A percentile compares a stretch with the other conserved stretches of the same genome.
These are phyloP conservation scores for Eubucco bourcierii DNA, from an alignment of 2,113 vertebrate species.

Conservation along the genomic window DNA sequence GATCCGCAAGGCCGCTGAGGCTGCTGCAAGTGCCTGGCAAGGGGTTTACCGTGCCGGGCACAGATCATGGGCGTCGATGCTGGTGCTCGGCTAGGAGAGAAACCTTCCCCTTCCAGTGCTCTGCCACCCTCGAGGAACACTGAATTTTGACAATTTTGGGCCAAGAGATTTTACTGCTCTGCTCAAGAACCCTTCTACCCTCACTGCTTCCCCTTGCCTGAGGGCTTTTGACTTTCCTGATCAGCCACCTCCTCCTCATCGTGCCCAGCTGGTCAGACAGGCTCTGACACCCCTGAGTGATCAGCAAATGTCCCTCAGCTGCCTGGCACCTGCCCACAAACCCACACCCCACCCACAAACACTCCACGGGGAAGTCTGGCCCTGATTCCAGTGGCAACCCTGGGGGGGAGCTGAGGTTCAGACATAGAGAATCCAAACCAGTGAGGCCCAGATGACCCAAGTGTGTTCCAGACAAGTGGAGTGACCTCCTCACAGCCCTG, in stretches of 20 bases:
- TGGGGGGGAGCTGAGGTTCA: neutral
- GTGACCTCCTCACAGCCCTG: neutral
- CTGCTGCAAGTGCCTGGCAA: fast-evolving
- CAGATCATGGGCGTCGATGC: neutral
- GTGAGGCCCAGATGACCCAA: neutral
- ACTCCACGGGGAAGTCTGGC: neutral
- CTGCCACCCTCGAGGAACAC: neutral
- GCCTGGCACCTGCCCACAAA: neutral
- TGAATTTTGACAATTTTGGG: neutral
- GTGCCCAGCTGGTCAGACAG: fast-evolving
- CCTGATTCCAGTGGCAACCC: fast-evolving
- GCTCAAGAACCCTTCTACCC: neutral
- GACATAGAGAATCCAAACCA: neutral
- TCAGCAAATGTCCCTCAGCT: fast-evolving
- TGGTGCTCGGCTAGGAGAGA: fast-evolving
- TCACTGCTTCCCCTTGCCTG: neutral
- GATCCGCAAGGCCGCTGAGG: neutral
- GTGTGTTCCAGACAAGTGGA: neutral
- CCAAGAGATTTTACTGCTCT: neutral
- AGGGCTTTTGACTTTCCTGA: neutral
- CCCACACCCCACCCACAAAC: neutral
- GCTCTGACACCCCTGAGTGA: neutral
- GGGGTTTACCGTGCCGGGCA: fast-evolving
- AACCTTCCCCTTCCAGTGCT: neutral
- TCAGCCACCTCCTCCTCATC: neutral